Conservation (phyloP, 2,888 invertebrate genomes). For the Cerastis rubricosa region DNA sequence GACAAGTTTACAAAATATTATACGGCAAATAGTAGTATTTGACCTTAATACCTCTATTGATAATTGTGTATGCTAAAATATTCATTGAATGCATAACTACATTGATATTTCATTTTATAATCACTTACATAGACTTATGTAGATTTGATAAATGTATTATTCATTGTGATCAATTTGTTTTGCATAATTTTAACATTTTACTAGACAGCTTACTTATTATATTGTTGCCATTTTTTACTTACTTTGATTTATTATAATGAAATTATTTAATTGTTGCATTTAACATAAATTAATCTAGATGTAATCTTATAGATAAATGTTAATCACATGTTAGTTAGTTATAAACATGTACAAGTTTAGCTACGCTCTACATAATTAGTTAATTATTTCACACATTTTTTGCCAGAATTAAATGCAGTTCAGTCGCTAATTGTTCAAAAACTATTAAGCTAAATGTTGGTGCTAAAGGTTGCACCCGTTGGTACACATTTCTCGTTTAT, state of each 20-base stretch:
- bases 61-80: background rate
- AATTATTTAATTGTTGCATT: background rate
- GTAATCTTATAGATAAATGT: slow-evolving; percentile 7
- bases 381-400: background rate
- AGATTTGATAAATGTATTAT: background rate
- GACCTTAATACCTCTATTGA: background rate
- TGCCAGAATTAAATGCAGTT: no score
- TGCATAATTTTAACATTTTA: background rate
- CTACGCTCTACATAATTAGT: slow-evolving; percentile 7
- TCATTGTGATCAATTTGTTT: background rate
- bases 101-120: slow-evolving; percentile 6
- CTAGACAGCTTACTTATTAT: background rate
- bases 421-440: background rate
- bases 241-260: background rate
- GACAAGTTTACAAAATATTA: background rate
- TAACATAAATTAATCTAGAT: slow-evolving; percentile 5
- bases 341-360: slow-evolving; percentile 9
- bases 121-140: slow-evolving; percentile 11
- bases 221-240: background rate
- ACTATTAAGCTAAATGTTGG: no score
- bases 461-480: no score
- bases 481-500: no score
- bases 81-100: background rate
- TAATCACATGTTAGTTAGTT: background rate
- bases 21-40: background rate